A percentile compares a stretch with the other conserved stretches of the same genome.
Evolutionary conservation across 2,888 invertebrate species (phyloP).

Genomic region (Cerastis leucographa): DNA sequence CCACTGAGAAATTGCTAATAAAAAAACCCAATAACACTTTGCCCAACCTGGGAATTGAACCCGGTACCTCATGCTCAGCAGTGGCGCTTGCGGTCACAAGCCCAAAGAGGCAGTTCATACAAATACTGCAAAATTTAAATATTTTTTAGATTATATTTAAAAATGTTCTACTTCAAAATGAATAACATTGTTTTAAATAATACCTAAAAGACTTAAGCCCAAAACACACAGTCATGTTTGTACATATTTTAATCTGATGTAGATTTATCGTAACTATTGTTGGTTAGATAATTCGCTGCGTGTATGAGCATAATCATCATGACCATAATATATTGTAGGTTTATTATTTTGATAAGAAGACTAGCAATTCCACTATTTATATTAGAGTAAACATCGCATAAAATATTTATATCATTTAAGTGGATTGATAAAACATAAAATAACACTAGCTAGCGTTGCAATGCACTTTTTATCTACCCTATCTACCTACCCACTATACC

Average conservation of each 20-base stretch:
- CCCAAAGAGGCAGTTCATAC: not conserved
- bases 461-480: too few species aligned
- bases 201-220: not conserved
- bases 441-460: too few species aligned
- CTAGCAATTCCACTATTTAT: not conserved
- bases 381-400: not conserved
- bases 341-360: not conserved
- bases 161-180: not conserved
- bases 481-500: too few species aligned
- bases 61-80: too few species aligned
- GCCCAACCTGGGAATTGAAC: not conserved
- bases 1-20: not conserved
- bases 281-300: not conserved
- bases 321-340: not conserved
- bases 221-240: not conserved
- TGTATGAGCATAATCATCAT: not conserved
- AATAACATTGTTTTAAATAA: constrained; percentile 5
- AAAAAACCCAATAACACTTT: not conserved
- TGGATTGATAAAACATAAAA: not conserved
- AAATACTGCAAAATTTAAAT: not conserved
- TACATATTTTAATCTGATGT: constrained; percentile 14
- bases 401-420: not conserved
- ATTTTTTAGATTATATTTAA: not conserved
- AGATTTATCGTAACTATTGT: constrained; percentile 15
- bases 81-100: not conserved